Evolutionary conservation across 2,113 vertebrate species (phyloP).

Genomic region (Micronycteris hirsuta): DNA sequence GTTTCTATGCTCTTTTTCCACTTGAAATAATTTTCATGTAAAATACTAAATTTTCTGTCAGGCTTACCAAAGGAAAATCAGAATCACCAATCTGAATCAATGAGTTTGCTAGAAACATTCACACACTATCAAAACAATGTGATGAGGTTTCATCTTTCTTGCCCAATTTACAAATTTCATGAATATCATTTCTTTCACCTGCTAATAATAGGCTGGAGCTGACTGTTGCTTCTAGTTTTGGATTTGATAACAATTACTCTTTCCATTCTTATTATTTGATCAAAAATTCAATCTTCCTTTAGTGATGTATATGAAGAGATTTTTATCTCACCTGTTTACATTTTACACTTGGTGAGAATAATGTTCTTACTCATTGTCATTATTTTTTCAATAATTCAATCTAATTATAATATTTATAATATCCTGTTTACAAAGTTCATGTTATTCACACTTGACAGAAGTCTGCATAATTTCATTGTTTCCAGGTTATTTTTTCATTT

Average conservation of each 20-base stretch:
- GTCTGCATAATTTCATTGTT: neutral
- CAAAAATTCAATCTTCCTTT: neutral
- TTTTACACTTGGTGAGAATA: neutral
- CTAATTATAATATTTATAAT: neutral
- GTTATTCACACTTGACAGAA: neutral
- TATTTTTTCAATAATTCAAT: slow-evolving; percentile 12
- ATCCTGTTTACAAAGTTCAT: neutral
- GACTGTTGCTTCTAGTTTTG: neutral
- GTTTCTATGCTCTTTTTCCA: slow-evolving; percentile 10
- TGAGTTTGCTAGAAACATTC: neutral
- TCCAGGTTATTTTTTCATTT: neutral
- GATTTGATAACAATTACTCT: neutral
- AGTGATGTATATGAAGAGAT: neutral
- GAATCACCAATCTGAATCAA: neutral
- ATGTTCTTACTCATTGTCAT: neutral
- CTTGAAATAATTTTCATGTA: neutral
- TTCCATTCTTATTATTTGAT: neutral
- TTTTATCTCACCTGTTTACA: neutral
- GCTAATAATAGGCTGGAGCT: neutral
- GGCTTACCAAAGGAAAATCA: neutral
- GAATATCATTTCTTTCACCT: neutral
- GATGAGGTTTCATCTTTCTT: neutral
- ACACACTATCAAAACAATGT: neutral
- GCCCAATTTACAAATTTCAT: neutral
- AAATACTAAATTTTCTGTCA: slow-evolving; percentile 31